A percentile compares a stretch with the other conserved stretches of the same genome.
Conservation (phyloP, 2,797 vertebrate genomes). For the Chiloscyllium punctatum region DNA sequence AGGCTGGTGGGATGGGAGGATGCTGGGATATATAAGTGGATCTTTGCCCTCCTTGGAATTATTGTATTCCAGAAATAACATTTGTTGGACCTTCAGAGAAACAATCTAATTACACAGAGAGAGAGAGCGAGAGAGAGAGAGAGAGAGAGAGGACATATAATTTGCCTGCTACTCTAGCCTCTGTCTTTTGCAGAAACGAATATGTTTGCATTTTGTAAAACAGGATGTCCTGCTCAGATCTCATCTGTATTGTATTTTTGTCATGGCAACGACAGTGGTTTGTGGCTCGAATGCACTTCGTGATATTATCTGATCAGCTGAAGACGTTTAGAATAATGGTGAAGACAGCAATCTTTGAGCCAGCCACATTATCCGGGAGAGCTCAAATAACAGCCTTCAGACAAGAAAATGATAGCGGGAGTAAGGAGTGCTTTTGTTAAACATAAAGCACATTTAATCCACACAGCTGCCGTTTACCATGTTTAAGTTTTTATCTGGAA, state of each 20-base stretch:
- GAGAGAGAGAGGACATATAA: neutral
- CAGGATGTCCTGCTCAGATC: neutral
- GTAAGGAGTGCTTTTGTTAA: neutral
- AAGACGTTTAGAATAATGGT: neutral
- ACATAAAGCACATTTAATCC: neutral
- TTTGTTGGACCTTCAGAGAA: neutral
- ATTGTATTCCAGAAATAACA: neutral
- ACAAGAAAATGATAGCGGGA: neutral
- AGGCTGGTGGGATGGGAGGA: neutral
- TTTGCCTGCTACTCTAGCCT: neutral
- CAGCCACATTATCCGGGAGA: neutral
- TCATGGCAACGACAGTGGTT: neutral
- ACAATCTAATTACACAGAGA: neutral
- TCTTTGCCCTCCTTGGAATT: neutral
- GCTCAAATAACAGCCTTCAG: neutral
- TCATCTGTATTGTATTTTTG: neutral
- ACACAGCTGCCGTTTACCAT: neutral
- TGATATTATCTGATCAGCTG: conserved; percentile 2
- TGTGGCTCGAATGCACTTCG: neutral
- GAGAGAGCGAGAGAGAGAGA: neutral
- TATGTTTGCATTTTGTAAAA: neutral
- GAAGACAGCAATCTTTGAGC: neutral
- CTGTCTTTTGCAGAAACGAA: neutral
- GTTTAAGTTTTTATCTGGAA: neutral
- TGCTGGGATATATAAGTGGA: neutral